phyloP scores from a whole-genome alignment of 2,113 vertebrate genomes.

The Charadrius vociferus region DNA sequence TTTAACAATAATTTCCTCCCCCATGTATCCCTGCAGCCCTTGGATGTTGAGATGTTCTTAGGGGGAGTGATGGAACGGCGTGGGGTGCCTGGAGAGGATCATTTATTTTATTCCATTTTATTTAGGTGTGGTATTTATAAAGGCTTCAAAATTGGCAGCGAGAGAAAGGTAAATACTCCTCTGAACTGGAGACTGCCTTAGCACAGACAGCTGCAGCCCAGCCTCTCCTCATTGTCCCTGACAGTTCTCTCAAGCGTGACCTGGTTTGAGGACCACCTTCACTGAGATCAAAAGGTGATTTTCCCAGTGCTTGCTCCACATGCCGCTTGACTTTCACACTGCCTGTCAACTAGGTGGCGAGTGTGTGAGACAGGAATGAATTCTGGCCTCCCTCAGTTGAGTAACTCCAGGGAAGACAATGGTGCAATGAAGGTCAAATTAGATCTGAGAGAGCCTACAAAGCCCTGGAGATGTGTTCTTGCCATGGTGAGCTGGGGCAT shows the following conservation, averaged over 20 bases:
- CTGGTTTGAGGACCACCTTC: conserved; percentile 63
- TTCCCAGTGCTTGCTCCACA: background rate
- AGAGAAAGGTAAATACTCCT: conserved; percentile 52
- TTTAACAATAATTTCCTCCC: background rate
- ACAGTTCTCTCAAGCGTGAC: conserved; percentile 57
- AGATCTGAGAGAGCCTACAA: background rate
- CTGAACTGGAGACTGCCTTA: conserved; percentile 7
- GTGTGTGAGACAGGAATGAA: background rate
- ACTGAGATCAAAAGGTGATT: conserved; percentile 52
- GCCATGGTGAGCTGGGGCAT: background rate
- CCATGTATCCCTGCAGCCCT: background rate
- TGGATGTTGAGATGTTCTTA: background rate
- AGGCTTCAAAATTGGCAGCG: background rate
- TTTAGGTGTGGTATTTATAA: conserved; percentile 64
- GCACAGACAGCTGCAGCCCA: conserved; percentile 50
- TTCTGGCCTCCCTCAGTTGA: background rate
- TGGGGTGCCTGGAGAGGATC: conserved; percentile 3
- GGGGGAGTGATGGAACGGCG: background rate
- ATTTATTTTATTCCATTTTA: conserved; percentile 60
- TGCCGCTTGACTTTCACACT: background rate
- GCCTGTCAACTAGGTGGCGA: background rate
- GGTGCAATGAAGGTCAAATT: background rate
- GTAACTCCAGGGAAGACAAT: background rate
- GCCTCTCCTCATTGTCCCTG: conserved; percentile 27
- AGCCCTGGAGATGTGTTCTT: background rate